Percentiles rank a stretch among this genome's conserved stretches.
phyloP scores from a whole-genome alignment of 2,113 vertebrate genomes.

The Agapornis roseicollis region DNA sequence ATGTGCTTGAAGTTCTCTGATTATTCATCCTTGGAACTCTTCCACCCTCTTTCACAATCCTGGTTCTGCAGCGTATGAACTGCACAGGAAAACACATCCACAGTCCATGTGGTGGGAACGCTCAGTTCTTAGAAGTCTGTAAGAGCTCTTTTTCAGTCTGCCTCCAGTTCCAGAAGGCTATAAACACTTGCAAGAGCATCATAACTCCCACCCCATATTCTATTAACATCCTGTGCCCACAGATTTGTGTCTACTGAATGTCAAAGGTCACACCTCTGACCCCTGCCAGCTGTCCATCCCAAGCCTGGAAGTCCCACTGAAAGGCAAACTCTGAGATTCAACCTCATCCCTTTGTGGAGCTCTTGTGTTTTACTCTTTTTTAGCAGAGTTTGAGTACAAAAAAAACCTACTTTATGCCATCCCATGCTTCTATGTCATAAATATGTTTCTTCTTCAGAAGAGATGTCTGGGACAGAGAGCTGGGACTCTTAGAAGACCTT shows the following conservation, averaged over 20 bases:
- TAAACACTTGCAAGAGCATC: neutral
- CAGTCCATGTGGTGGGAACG: rapidly evolving
- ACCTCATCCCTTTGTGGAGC: neutral
- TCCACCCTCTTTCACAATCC: conserved; percentile 7
- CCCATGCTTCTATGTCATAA: neutral
- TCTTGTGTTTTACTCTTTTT: neutral
- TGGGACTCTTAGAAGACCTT: neutral
- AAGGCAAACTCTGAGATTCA: neutral
- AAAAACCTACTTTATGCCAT: neutral
- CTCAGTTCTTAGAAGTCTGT: neutral
- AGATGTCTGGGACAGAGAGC: neutral
- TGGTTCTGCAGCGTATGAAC: neutral
- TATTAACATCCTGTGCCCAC: neutral
- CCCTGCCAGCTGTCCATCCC: neutral
- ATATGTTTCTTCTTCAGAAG: neutral
- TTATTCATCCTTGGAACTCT: conserved; percentile 20
- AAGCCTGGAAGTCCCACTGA: neutral
- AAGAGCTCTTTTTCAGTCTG: neutral
- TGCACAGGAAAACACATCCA: neutral
- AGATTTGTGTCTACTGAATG: neutral
- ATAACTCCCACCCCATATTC: neutral
- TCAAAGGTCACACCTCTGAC: neutral
- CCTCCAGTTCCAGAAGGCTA: neutral
- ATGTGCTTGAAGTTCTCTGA: neutral
- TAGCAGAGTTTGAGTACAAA: neutral